Evolutionary conservation across 2,888 invertebrate species (phyloP), one percentile per base, ranked within the genome.

Genomic region (Thelaira solivaga): DNA sequence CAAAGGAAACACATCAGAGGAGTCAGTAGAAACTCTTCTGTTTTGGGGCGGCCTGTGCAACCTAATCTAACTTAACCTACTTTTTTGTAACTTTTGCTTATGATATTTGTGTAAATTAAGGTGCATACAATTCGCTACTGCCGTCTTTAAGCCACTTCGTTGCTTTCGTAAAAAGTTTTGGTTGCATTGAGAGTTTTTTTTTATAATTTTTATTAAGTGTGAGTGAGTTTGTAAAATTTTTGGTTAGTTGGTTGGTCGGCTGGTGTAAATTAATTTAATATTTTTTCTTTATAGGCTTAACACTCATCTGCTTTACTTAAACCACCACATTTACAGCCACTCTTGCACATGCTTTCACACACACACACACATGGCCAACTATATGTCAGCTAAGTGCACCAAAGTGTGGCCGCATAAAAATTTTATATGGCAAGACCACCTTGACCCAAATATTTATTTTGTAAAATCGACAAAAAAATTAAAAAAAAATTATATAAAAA

Each of bases 381-480:
- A 8, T 24, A 24, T 61, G 61, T 29, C 61, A 53, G 51, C 34
- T 51, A 16, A 34, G 47, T 45, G 26, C 22, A 24, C 26, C 20
- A 39, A 47, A 64, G 47, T 39, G 41, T 31, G 43, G 72, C 36
- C 39, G 16, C n/a, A 55, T 43, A 26, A 55, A 53, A 22, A 7
- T 34, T 61, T 11, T 31, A 20, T 24, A 36, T 29, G 24, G 13
- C 29, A 55, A 64, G 55, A 45, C 53, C 55, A 72, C 72, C 62
- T 72, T 72, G 72, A 72, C 72, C 72, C 22, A 49, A 72, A 72
- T 55, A 62, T 55, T 47, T 62, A 36, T 53, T 36, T 62, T 53
- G 41, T 53, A 36, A 53, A 71, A 29, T 29, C 24, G 36, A 49
- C 36, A 36, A 0, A 16, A 11, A n/a, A 20, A 36, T 18, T 26